Conservation (phyloP, 53 echinoderm and acorn worm genomes). For the Actinopyga echinites region DNA sequence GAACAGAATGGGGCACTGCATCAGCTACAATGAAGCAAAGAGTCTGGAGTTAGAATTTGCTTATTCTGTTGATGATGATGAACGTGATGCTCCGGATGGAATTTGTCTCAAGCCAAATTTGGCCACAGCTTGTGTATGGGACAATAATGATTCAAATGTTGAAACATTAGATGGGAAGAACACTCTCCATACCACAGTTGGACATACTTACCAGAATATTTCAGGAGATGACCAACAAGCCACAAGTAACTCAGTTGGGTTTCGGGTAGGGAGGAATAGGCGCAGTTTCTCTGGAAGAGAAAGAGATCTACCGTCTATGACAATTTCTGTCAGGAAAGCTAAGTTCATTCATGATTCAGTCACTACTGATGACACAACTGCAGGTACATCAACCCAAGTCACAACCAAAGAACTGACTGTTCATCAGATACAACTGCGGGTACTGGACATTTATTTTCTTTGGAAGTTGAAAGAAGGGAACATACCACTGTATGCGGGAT, state of each 20-base stretch:
- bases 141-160: conserved; percentile 54
- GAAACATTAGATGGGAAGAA: conserved; percentile 63
- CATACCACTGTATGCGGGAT: conserved; percentile 55
- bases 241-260: no score
- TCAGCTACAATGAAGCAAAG: conserved; percentile 35
- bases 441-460: conserved; percentile 59
- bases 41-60: conserved; percentile 61
- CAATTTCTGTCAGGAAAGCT: not conserved
- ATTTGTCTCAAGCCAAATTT: not conserved
- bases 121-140: conserved; percentile 42
- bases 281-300: no score
- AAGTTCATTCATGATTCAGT: not conserved
- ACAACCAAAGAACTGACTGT: not conserved
- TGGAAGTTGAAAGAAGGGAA: conserved; percentile 47
- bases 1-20: conserved; percentile 60
- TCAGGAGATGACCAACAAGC: no score
- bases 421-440: not conserved
- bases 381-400: not conserved
- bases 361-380: not conserved
- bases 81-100: conserved; percentile 38
- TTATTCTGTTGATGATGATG: conserved; percentile 9
- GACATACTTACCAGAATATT: conserved; percentile 52
- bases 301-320: not conserved
- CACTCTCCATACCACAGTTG: conserved; percentile 56
- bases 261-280: no score